Evolutionary conservation across 2,113 vertebrate species (phyloP).

Genomic region (Orthochromis malagaraziensis): DNA sequence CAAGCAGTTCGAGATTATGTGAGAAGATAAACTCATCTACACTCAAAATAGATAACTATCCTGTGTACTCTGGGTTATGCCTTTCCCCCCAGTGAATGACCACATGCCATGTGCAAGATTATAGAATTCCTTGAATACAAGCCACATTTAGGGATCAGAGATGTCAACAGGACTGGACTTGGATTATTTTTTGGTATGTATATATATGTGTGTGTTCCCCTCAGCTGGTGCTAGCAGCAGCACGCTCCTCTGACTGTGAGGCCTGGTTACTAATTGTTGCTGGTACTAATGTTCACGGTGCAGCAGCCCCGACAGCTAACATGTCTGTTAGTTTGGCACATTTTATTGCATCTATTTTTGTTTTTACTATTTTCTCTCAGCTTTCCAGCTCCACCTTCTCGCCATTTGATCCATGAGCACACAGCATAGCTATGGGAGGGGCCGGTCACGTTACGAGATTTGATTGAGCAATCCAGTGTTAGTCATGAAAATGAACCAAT

Average conservation of each 20-base stretch:
- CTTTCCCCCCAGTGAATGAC: not conserved
- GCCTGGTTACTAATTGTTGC: not conserved
- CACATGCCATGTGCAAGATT: not conserved
- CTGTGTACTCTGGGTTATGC: not conserved
- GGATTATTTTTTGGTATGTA: not conserved
- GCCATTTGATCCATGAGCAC: not conserved
- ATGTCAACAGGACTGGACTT: not conserved
- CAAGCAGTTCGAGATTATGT: not conserved
- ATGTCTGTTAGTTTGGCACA: not conserved
- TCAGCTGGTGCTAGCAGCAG: not conserved
- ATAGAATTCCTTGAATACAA: not conserved
- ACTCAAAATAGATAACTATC: not conserved
- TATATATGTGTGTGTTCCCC: not conserved
- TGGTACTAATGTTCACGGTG: not conserved
- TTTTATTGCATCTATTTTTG: not conserved
- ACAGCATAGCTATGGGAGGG: not conserved
- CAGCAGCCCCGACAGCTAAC: not conserved
- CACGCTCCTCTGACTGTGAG: not conserved
- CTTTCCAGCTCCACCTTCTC: not conserved
- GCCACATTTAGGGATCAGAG: not conserved
- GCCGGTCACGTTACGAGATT: not conserved
- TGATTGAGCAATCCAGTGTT: not conserved
- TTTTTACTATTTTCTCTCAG: not conserved
- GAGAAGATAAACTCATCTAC: not conserved
- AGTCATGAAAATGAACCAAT: not conserved